Evolutionary conservation across 1,140 invertebrate genomes (phyloP), one percentile per base, ranked within the genome.

Genomic region (Lepidotrigona ventralis): DNA sequence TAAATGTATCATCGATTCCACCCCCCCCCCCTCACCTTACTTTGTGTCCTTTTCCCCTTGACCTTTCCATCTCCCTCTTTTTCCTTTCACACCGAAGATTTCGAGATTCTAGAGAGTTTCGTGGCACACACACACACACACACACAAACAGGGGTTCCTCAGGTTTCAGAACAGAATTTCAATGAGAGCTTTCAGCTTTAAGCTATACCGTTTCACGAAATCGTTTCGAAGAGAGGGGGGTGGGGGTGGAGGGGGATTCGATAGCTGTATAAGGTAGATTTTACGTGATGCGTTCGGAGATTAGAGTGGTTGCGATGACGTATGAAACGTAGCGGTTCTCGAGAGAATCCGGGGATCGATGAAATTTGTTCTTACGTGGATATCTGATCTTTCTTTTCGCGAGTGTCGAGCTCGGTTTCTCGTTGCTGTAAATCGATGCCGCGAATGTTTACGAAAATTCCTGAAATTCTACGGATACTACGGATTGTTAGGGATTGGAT

Each of bases 1-100:
- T 93, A 91, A 92, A 91, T 91, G 64, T 71, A 86, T 83, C 71
- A 68, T 68, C 46, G 51, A 78, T 19, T 21, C 23, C 23, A 0
- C 11, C 2, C 17, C n/a, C 29, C 6, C 26, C 5, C 39, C 23
- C 39, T 33, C 54, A 12, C 6, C 21, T 14, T 8, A 0, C 39
- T 46, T 46, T 46, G 8, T 0, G 39, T 46, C 39, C 39, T 46
- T 46, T 46, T 46, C 6, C 39, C 39, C 8, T 8, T 46, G 39
- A 46, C 39, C 39, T 46, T 46, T 46, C 39, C 0, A 46, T 46
- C 39, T 46, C 39, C 8, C 0, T 46, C 39, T 46, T 46, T 46
- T 46, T 46, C 39, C 6, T 46, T 46, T 46, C 39, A 46, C 39
- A 46, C 39, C 8, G 39, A 0, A 39, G 70, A 46, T n/a, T 46